Conservation (phyloP, 2,888 invertebrate genomes). For the Hydriomena furcata region DNA sequence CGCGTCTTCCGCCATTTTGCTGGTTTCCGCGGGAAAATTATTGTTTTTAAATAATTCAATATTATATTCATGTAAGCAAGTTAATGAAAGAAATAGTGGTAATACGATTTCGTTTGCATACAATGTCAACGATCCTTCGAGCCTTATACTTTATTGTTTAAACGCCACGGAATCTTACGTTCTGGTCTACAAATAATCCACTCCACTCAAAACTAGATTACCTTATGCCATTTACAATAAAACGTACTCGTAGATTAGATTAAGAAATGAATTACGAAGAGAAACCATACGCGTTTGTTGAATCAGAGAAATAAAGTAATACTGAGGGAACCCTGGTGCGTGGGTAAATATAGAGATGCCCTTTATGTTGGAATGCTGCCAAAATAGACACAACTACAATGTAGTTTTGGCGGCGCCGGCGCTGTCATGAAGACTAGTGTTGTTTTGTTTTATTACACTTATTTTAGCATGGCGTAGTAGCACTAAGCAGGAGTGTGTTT, state of each 20-base stretch:
- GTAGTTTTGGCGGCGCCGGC: slow-evolving; percentile 24
- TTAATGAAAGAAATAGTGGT: too few species aligned
- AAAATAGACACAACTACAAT: slow-evolving; percentile 26
- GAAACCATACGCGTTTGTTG: neutral
- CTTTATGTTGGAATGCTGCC: slow-evolving; percentile 29
- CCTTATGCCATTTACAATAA: too few species aligned
- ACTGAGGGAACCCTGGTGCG: neutral
- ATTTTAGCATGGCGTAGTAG: too few species aligned
- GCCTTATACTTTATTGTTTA: too few species aligned
- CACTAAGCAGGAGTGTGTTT: too few species aligned
- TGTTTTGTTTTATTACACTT: too few species aligned
- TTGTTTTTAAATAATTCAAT: neutral
- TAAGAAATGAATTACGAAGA: too few species aligned
- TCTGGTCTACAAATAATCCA: too few species aligned
- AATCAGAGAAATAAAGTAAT: neutral
- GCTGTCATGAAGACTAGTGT: slow-evolving; percentile 2
- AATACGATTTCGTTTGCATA: slow-evolving; percentile 10
- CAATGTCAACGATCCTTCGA: neutral
- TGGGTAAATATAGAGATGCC: slow-evolving; percentile 30
- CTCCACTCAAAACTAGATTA: too few species aligned
- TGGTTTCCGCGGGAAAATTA: slow-evolving; percentile 26
- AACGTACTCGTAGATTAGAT: too few species aligned
- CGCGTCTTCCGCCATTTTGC: slow-evolving; percentile 49
- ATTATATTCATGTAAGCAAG: neutral
- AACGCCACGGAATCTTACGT: too few species aligned